These are phyloP conservation scores for Schizopygopsis malacanthus DNA, from an alignment of 2,797 vertebrate species.

Conservation along the genomic window DNA sequence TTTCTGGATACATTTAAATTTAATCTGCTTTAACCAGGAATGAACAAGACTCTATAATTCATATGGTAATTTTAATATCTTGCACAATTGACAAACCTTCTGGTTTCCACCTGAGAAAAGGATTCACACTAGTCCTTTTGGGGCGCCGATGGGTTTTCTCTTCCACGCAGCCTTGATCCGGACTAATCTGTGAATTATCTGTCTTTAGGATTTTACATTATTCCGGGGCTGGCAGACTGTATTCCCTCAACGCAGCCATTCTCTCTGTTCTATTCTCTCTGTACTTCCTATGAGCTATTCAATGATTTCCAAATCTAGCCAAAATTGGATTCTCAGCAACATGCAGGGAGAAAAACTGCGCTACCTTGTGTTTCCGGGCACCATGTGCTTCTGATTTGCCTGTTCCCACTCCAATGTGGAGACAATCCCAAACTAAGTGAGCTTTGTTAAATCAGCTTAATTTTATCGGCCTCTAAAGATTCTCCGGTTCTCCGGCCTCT, in stretches of 20 bases:
- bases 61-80: conserved; percentile 22
- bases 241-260: background rate
- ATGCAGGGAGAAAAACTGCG: background rate
- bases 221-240: conserved; percentile 17
- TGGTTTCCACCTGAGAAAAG: conserved; percentile 37
- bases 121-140: conserved; percentile 30
- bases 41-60: conserved; percentile 13
- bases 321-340: conserved; percentile 22
- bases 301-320: conserved; percentile 20
- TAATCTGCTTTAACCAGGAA: background rate
- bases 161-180: conserved; percentile 23
- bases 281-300: conserved; percentile 11
- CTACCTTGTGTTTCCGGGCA: conserved; percentile 8
- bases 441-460: conserved; percentile 42
- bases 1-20: background rate
- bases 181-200: conserved; percentile 46
- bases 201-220: conserved; percentile 43
- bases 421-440: conserved; percentile 20
- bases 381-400: background rate
- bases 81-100: background rate
- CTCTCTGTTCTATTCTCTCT: conserved; percentile 4
- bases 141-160: conserved; percentile 10
- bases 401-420: background rate
- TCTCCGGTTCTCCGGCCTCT: conserved; percentile 1
- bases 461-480: conserved; percentile 2